Conservation (phyloP, 1,140 invertebrate genomes). For the Kradibia gibbosae region DNA sequence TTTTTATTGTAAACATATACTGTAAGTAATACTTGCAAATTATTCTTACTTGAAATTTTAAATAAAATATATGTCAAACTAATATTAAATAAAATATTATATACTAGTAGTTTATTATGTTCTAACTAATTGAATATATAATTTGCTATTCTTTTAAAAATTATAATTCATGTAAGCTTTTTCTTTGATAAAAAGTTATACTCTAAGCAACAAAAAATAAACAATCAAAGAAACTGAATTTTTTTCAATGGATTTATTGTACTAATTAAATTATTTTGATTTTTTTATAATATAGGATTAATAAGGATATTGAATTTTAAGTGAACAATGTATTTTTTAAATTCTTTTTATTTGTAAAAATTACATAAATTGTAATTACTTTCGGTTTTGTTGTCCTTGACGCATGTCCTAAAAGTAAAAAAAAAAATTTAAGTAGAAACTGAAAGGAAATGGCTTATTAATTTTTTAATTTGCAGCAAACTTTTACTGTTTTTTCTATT, state of each 20-base stretch:
- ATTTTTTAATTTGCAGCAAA: no score
- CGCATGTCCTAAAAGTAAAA: constrained; percentile 65
- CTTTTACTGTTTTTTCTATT: no score
- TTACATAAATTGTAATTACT: constrained; percentile 62
- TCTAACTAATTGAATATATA: neutral
- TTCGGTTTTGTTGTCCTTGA: constrained; percentile 68
- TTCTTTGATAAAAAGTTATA: constrained; percentile 16
- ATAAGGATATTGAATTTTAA: constrained; percentile 12
- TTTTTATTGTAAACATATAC: neutral
- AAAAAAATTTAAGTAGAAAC: neutral
- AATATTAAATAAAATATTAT: neutral
- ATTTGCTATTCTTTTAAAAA: neutral
- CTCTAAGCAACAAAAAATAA: constrained; percentile 29
- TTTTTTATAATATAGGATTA: neutral
- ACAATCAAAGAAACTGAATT: neutral
- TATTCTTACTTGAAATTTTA: neutral
- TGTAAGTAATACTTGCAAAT: no score
- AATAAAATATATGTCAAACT: neutral
- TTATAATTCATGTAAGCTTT: constrained; percentile 33
- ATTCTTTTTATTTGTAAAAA: constrained; percentile 58
- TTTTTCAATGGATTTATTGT: no score
- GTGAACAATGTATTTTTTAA: constrained; percentile 51
- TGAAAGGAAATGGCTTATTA: no score
- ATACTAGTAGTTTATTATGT: neutral
- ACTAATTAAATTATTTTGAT: neutral